Conservation (phyloP, 1,140 invertebrate species). For the Brachionus rubens region DNA sequence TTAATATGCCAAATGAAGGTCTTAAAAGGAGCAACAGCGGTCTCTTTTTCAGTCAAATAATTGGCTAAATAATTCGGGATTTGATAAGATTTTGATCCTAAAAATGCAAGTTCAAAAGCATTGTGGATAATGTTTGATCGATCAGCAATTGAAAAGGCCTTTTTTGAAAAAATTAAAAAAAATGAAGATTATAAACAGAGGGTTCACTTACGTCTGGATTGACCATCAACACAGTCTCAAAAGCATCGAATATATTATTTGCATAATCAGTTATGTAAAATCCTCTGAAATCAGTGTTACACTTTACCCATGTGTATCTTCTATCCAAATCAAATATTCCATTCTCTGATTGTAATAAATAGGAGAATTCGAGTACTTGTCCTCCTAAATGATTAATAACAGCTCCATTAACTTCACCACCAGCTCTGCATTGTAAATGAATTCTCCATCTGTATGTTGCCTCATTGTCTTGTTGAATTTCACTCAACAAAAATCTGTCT, state of each 20-base stretch:
- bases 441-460: not conserved
- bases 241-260: constrained; percentile 13
- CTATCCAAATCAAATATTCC: not conserved
- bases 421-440: constrained; percentile 37
- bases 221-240: constrained; percentile 19
- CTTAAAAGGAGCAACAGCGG: not conserved
- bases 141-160: constrained; percentile 29
- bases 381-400: not conserved
- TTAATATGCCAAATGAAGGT: constrained; percentile 28
- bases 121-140: constrained; percentile 28
- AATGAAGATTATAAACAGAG: not conserved
- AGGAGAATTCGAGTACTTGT: not conserved
- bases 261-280: constrained; percentile 39
- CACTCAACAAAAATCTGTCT: constrained; percentile 26
- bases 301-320: constrained; percentile 42
- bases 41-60: constrained; percentile 29
- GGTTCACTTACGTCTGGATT: too few species aligned
- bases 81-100: constrained; percentile 23
- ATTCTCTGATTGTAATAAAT: not conserved
- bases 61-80: not conserved
- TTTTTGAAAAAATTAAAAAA: not conserved
- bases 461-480: constrained; percentile 5
- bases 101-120: constrained; percentile 8
- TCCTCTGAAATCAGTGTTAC: constrained; percentile 43
- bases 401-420: not conserved